A percentile compares a stretch with the other conserved stretches of the same genome.
Conservation (phyloP, 1,140 invertebrate genomes). For the Heliothis virescens region DNA sequence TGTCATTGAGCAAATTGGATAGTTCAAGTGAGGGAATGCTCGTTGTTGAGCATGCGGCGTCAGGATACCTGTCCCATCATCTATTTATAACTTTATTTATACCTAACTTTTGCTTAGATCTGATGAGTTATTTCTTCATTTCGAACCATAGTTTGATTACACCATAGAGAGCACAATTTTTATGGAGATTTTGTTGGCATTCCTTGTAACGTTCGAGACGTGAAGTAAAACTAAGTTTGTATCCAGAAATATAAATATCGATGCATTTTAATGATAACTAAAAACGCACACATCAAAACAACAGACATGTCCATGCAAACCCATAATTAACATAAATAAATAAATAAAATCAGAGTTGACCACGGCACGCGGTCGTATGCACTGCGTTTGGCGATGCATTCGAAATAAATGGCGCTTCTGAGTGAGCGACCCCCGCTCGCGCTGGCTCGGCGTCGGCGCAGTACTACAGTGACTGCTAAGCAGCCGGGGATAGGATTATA, state of each 20-base stretch:
- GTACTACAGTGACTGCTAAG: conserved; percentile 29
- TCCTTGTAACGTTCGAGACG: too few species aligned
- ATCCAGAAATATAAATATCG: too few species aligned
- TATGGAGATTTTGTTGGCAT: too few species aligned
- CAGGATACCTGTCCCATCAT: conserved; percentile 30
- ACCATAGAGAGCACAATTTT: too few species aligned
- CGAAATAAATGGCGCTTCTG: conserved; percentile 39
- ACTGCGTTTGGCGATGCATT: conserved; percentile 26
- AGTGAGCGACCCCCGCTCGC: conserved; percentile 24
- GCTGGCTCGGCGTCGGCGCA: conserved; percentile 10
- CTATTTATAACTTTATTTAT: conserved; percentile 29
- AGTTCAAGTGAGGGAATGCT: conserved; percentile 26
- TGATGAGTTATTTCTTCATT: too few species aligned
- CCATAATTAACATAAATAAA: conserved; percentile 9
- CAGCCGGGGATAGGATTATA: not conserved
- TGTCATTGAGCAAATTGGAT: conserved; percentile 27
- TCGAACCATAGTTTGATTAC: too few species aligned
- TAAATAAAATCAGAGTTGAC: conserved; percentile 11
- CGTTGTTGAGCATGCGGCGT: conserved; percentile 20
- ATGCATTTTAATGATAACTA: too few species aligned
- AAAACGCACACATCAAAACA: not conserved
- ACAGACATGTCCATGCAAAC: not conserved
- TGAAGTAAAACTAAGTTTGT: too few species aligned
- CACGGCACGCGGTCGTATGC: conserved; percentile 25
- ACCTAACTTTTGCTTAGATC: not conserved